Evolutionary conservation across 2,113 vertebrate genomes (phyloP).

Genomic region (Nothocercus julius): DNA sequence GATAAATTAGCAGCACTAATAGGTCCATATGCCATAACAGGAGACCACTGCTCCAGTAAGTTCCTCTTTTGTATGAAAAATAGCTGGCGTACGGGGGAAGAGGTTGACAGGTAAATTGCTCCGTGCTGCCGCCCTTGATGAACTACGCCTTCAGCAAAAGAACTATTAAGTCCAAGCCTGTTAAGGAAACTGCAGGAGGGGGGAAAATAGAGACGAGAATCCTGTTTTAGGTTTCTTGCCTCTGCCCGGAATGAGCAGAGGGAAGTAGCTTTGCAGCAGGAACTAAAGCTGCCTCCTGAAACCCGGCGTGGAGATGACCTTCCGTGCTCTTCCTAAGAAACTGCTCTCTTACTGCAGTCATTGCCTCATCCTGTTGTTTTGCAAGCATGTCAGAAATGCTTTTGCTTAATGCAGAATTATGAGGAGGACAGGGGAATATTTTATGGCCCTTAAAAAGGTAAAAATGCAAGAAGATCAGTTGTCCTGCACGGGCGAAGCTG

Average conservation of each 20-base stretch:
- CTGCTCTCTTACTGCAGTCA: not conserved
- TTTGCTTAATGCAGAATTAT: not conserved
- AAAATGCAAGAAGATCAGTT: not conserved
- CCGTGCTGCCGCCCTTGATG: slow-evolving; percentile 30
- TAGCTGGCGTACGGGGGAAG: slow-evolving; percentile 46
- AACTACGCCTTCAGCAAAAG: slow-evolving; percentile 12
- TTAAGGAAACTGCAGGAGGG: slow-evolving; percentile 30
- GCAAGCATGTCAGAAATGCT: not conserved
- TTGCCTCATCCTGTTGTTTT: not conserved
- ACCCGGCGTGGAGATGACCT: not conserved
- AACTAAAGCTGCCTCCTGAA: not conserved
- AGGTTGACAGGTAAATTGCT: slow-evolving; percentile 68
- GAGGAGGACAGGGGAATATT: too few relatives aligned
- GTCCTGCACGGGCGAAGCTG: not conserved
- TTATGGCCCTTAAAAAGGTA: not conserved
- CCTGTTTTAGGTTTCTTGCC: not conserved
- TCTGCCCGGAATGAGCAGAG: rapidly evolving
- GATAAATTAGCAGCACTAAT: slow-evolving; percentile 78
- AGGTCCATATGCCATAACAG: slow-evolving; percentile 66
- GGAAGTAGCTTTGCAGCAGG: not conserved
- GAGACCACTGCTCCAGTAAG: slow-evolving; percentile 71
- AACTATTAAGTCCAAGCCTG: slow-evolving; percentile 48
- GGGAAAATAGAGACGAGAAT: slow-evolving; percentile 5
- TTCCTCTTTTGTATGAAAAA: slow-evolving; percentile 69
- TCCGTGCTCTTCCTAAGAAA: not conserved